Percentiles rank a stretch among this genome's conserved stretches.
Conservation (phyloP, 2,888 invertebrate genomes). For the Nudaria mundana region DNA sequence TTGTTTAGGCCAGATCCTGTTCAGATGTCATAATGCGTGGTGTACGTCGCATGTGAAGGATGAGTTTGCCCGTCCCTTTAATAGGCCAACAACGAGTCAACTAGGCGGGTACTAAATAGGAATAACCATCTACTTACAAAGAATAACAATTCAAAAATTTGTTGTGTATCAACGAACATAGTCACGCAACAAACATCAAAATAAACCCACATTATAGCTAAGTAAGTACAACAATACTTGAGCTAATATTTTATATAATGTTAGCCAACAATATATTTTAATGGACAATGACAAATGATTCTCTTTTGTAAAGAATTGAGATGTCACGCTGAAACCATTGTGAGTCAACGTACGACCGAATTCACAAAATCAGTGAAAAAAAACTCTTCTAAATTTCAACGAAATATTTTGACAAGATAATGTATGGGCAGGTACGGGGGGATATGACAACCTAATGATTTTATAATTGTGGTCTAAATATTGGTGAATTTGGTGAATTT, state of each 20-base stretch:
- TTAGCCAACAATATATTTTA: conserved; percentile 71
- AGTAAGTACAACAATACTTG: conserved; percentile 28
- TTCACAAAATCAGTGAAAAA: conserved; percentile 63
- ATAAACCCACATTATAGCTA: conserved; percentile 17
- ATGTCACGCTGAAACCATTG: conserved; percentile 64
- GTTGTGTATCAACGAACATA: conserved; percentile 8
- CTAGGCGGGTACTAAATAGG: too few species aligned
- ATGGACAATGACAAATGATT: conserved; percentile 80
- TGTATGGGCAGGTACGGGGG: conserved; percentile 65
- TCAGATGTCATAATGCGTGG: too few species aligned
- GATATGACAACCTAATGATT: conserved; percentile 65
- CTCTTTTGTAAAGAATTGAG: conserved; percentile 70
- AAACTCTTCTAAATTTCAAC: conserved; percentile 49
- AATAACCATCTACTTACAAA: too few species aligned
- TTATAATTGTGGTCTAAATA: conserved; percentile 53
- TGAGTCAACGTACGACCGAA: conserved; percentile 64
- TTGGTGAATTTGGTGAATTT: conserved; percentile 11
- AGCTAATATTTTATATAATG: conserved; percentile 59
- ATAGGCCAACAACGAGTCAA: too few species aligned
- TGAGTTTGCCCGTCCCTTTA: too few species aligned
- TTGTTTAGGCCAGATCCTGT: too few species aligned
- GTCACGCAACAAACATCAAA: conserved; percentile 12
- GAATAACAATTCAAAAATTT: not conserved
- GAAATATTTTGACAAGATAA: conserved; percentile 80
- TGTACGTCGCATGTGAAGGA: too few species aligned